A percentile compares a stretch with the other conserved stretches of the same genome.
Conservation (phyloP, 2,797 vertebrate genomes). For the Chromis chromis region DNA sequence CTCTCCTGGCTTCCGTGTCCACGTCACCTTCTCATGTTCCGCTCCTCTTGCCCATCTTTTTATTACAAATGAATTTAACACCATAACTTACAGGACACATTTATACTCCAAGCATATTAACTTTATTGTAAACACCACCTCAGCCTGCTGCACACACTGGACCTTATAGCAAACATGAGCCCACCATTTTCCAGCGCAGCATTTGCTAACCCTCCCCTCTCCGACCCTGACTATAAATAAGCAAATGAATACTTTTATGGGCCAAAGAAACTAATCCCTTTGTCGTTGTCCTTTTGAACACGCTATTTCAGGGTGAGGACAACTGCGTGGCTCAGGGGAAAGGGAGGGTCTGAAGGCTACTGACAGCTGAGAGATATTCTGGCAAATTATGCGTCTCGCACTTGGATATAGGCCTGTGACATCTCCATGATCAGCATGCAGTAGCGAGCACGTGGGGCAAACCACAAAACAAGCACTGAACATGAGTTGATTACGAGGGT, state of each 20-base stretch:
- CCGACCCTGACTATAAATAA: constrained; percentile 85
- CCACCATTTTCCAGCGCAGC: constrained; percentile 53
- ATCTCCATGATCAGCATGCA: constrained; percentile 79
- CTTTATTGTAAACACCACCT: constrained; percentile 19
- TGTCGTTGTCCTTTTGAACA: constrained; percentile 89
- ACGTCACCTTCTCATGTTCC: background rate
- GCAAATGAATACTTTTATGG: constrained; percentile 83
- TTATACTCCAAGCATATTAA: constrained; percentile 21
- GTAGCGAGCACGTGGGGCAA: constrained; percentile 54
- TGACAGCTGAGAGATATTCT: constrained; percentile 94
- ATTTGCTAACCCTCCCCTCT: constrained; percentile 69
- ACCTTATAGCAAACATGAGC: constrained; percentile 17
- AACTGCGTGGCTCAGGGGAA: constrained; percentile 82
- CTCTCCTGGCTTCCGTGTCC: constrained; percentile 14
- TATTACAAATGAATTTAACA: constrained; percentile 10
- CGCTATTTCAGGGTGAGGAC: constrained; percentile 91
- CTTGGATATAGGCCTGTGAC: constrained; percentile 82
- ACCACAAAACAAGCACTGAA: constrained; percentile 66
- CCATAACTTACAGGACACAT: constrained; percentile 2
- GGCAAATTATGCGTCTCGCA: constrained; percentile 74
- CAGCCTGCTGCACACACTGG: background rate
- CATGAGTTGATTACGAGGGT: constrained; percentile 58
- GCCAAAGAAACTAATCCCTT: constrained; percentile 89
- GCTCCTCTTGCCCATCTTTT: background rate
- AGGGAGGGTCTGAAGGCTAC: constrained; percentile 84